Conservation (phyloP, 2,113 vertebrate species). For the Piprites chloris region DNA sequence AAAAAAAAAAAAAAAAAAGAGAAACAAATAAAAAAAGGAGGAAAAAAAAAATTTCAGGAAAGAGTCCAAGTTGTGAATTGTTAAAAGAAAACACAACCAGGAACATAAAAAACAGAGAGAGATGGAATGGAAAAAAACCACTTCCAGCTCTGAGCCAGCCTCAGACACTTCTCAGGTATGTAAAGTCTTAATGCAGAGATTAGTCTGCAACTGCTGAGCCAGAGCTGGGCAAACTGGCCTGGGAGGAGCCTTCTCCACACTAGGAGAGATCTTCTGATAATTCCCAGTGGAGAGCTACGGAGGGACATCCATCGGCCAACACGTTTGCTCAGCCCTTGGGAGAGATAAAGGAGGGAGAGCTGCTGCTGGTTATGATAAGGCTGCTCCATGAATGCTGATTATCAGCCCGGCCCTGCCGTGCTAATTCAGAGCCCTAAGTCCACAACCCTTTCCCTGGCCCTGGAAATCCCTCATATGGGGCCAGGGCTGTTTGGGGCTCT, state of each 20-base stretch:
- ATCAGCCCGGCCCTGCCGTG: background rate
- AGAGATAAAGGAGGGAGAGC: background rate
- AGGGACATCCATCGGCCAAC: background rate
- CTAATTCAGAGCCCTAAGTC: background rate
- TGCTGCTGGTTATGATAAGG: background rate
- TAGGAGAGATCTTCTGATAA: background rate
- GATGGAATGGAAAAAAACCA: background rate
- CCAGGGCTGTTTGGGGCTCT: background rate
- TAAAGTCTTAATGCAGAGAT: background rate
- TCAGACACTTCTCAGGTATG: background rate
- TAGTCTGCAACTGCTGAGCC: background rate
- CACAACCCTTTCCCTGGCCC: background rate
- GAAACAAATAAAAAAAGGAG: too few species aligned
- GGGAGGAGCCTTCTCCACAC: background rate
- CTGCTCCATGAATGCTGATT: background rate
- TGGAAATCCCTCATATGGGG: fast-evolving
- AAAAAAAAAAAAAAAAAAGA: background rate
- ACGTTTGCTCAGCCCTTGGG: background rate
- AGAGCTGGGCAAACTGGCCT: background rate
- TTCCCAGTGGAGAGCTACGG: background rate
- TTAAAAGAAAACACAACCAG: background rate
- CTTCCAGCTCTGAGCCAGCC: background rate
- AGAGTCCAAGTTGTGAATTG: background rate
- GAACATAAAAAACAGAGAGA: background rate
- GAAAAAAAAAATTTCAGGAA: background rate